A percentile compares a stretch with the other conserved stretches of the same genome.
These are phyloP conservation scores for Podabrus alpinus DNA, from an alignment of 2,888 invertebrate species.

Conservation along the genomic window DNA sequence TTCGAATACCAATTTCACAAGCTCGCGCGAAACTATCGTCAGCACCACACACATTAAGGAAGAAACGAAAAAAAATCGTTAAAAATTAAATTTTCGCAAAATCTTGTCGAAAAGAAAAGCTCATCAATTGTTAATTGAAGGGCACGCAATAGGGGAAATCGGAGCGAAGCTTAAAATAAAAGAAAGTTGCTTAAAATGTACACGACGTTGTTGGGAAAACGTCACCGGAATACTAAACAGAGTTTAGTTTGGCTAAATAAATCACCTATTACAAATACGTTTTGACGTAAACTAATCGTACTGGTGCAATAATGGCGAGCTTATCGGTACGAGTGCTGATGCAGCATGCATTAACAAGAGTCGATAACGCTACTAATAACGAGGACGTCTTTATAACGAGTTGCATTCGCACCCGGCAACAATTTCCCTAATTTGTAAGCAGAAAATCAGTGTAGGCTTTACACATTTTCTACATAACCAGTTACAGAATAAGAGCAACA, in stretches of 20 bases:
- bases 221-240: neutral
- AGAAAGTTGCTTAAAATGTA: neutral
- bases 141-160: neutral
- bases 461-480: slow-evolving; percentile 10
- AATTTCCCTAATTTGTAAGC: slow-evolving; percentile 23
- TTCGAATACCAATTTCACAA: neutral
- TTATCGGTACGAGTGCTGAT: slow-evolving; percentile 16
- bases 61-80: neutral
- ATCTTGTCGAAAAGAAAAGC: neutral
- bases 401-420: slow-evolving; percentile 16
- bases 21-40: neutral
- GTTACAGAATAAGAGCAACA: slow-evolving; percentile 13
- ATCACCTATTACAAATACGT: slow-evolving; percentile 26
- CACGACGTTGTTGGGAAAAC: neutral
- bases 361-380: slow-evolving; percentile 19
- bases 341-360: slow-evolving; percentile 21
- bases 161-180: neutral
- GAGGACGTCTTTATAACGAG: slow-evolving; percentile 20
- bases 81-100: neutral
- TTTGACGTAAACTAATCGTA: slow-evolving; percentile 25
- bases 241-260: slow-evolving; percentile 15
- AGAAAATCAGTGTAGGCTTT: slow-evolving; percentile 11
- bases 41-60: neutral
- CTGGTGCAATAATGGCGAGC: neutral
- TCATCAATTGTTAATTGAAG: neutral